phyloP scores from a whole-genome alignment of 2,113 vertebrate genomes.

The Equus quagga region DNA sequence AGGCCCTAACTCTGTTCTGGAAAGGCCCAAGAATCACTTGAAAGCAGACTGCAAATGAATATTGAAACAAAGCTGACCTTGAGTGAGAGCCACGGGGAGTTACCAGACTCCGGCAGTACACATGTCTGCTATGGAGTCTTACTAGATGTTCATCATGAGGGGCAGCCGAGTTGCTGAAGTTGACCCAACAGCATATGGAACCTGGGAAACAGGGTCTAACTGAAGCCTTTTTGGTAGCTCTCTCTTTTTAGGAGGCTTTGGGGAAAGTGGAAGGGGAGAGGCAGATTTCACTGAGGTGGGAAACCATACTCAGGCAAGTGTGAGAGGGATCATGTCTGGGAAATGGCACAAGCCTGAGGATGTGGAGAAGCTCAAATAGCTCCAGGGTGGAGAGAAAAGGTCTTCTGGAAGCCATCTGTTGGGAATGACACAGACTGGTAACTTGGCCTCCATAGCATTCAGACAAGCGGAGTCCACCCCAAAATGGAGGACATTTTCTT shows the following conservation, averaged over 20 bases:
- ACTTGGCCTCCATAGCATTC: too few species aligned
- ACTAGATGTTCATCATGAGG: accelerated
- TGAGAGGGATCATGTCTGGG: too few species aligned
- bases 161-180: neutral
- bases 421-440: neutral
- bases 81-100: neutral
- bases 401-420: neutral
- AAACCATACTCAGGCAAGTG: neutral
- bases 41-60: neutral
- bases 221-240: neutral
- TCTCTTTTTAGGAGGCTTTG: neutral
- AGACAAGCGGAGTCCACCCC: neutral
- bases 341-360: neutral
- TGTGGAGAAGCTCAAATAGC: too few species aligned
- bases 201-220: neutral
- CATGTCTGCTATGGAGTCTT: neutral
- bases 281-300: neutral
- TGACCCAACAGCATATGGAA: neutral
- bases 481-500: neutral
- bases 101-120: neutral
- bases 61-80: neutral
- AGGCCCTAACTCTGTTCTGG: neutral
- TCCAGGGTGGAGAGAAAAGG: neutral
- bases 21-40: neutral
- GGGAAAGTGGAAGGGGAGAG: neutral